Base-by-base conservation (phyloP, 2,888 invertebrate genomes). In the Pyralis farinalis region DNA sequence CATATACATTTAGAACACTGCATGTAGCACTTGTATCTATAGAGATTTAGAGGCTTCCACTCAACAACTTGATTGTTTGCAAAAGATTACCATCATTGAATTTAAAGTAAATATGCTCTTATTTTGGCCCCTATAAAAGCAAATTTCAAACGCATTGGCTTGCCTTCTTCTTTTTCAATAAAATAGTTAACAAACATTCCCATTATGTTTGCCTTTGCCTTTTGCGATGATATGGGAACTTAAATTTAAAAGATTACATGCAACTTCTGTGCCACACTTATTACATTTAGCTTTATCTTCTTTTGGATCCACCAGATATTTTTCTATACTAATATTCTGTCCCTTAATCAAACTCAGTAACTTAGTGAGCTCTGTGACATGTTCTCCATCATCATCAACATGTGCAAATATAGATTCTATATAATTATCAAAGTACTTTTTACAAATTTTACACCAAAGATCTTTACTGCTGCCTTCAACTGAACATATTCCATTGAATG, bases 391-490 rank as follows among this genome's bases (percentile, higher is more conserved):
- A 45, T 69, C 53, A 40, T 68, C 60, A 8, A 77, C 63, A 58
- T 79, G 78, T 22, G 72, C 61, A 42, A 72, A 58, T 44, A 77
- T 62, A 2, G 58, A 33, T 45, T 69, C 68, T 1, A 76, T 55
- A 11, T 66, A 71, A 40, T 79, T 78, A 40, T 70, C 63, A 39
- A 78, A 65, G 40, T 64, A 75, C 7, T 53, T 46, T 47, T 68
- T 56, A 34, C 78, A 79, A 7, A 79, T 53, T 58, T 78, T 79
- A 37, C 78, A 79, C 71, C 70, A 78, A 3, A 77, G 40, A 12
- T 69, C 63, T n/a, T 62, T 51, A 33, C 61, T 49, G 25, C 41
- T 55, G n/a, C 58, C 60, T 38, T 70, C 64, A 0, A 76, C 67
- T 9, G 73, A 69, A 45, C 76, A 73, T 52, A 79, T 73, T 1